Evolutionary conservation across 2,797 vertebrate species (phyloP).

Genomic region (Pyrocephalus nanus): DNA sequence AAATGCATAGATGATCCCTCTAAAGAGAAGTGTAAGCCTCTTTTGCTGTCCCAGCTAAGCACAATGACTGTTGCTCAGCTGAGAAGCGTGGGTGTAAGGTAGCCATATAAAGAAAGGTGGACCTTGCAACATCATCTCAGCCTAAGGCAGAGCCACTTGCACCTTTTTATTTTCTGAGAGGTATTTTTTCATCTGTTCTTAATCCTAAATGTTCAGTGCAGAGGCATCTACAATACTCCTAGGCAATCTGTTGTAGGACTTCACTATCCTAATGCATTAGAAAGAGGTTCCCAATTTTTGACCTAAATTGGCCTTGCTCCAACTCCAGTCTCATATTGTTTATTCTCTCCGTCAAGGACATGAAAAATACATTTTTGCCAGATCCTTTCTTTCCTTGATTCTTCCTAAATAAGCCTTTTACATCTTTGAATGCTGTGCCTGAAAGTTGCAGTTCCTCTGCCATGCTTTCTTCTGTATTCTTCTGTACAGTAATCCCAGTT

Average conservation of each 20-base stretch:
- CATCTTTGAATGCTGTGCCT: background rate
- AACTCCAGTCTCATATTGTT: background rate
- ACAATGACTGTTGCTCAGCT: background rate
- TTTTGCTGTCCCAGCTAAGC: background rate
- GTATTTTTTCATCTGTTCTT: background rate
- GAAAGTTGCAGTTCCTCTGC: background rate
- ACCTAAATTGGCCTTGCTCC: background rate
- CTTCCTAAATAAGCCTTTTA: background rate
- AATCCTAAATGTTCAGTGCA: background rate
- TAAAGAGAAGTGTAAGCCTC: background rate
- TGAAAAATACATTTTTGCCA: background rate
- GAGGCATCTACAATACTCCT: background rate
- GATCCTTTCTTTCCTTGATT: background rate
- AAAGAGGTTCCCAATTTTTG: background rate
- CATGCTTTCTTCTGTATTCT: rapidly evolving
- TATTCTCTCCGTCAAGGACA: background rate
- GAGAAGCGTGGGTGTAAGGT: background rate
- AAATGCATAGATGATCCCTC: background rate
- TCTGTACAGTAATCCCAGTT: background rate
- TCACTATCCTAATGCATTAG: background rate
- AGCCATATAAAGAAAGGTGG: background rate
- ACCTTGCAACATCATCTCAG: background rate
- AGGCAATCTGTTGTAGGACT: background rate
- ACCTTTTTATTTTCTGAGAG: background rate
- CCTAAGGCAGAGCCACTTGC: background rate